These are phyloP conservation scores for roundworm (Caenorhabditis elegans) DNA, from an alignment of 1,140 invertebrate genomes.

Conservation along the genomic window DNA sequence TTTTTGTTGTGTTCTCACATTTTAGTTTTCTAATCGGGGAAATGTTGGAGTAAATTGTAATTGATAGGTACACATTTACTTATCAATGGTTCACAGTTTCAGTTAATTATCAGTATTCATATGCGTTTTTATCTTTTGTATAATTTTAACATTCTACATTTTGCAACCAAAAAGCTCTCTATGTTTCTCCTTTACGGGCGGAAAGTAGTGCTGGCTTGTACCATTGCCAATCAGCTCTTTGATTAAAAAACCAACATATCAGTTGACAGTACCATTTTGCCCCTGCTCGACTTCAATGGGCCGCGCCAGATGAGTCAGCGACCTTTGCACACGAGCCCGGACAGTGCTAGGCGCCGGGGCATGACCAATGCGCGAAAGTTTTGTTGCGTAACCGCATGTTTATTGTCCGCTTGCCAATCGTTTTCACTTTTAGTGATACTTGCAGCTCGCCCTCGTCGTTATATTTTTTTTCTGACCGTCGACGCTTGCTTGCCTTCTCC, in stretches of 20 bases:
- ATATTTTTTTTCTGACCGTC: too few species aligned
- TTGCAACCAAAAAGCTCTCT: not conserved
- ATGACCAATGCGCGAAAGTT: slow-evolving; percentile 29
- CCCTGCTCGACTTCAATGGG: slow-evolving; percentile 3
- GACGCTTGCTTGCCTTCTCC: not conserved
- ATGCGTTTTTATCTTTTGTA: too few species aligned
- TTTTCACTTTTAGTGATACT: not conserved
- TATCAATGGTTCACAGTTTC: too few species aligned
- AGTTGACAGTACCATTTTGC: slow-evolving; percentile 22
- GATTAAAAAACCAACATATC: slow-evolving; percentile 23
- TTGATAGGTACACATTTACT: too few species aligned
- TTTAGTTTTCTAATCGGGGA: too few species aligned
- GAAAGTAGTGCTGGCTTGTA: not conserved
- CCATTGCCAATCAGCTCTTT: slow-evolving; percentile 17
- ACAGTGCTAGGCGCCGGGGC: not conserved
- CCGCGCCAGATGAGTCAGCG: not conserved
- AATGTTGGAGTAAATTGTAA: too few species aligned
- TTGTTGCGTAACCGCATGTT: not conserved
- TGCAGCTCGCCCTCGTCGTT: not conserved
- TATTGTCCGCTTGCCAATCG: slow-evolving; percentile 1
- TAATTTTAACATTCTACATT: not conserved
- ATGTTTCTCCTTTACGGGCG: too few species aligned
- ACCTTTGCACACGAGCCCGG: slow-evolving; percentile 2
- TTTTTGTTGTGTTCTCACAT: too few species aligned
- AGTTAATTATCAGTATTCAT: too few species aligned